Percentiles rank a stretch among this genome's conserved stretches.
Evolutionary conservation across 1,140 invertebrate genomes (phyloP).

Genomic region (Megathymus violae): DNA sequence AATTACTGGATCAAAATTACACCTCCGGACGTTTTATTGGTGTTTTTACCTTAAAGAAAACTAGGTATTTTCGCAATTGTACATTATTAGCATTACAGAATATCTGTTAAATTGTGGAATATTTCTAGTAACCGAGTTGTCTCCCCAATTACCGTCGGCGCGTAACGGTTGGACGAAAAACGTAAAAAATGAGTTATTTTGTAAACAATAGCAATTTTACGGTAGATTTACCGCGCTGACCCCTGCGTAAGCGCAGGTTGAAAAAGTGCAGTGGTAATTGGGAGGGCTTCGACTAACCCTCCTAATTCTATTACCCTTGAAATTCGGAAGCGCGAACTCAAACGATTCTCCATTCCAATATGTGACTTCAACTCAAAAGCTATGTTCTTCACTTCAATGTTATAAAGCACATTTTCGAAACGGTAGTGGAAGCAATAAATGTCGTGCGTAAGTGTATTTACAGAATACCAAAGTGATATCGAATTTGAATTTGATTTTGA

Average conservation of each 20-base stretch:
- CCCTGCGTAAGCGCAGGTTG: slow-evolving; percentile 55
- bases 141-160: slow-evolving; percentile 41
- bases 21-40: no score
- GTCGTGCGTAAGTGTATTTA: no score
- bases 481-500: no score
- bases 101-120: slow-evolving; percentile 6
- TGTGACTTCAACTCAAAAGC: no score
- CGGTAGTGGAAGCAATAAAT: no score
- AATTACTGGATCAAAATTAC: no score
- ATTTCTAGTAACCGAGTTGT: slow-evolving; percentile 6
- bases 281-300: slow-evolving; percentile 3
- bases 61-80: no score
- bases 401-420: no score
- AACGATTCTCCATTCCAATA: not conserved
- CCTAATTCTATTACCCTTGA: slow-evolving; percentile 2
- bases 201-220: slow-evolving; percentile 73
- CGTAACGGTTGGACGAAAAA: slow-evolving; percentile 46
- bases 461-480: no score
- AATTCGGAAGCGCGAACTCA: slow-evolving; percentile 2
- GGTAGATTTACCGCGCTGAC: slow-evolving; percentile 56
- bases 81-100: no score
- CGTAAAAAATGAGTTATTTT: slow-evolving; percentile 56
- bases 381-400: no score
- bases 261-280: slow-evolving; percentile 26
- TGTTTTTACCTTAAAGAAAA: no score